phyloP scores from a whole-genome alignment of 2,113 vertebrate species.

The Chrysochloris asiatica region DNA sequence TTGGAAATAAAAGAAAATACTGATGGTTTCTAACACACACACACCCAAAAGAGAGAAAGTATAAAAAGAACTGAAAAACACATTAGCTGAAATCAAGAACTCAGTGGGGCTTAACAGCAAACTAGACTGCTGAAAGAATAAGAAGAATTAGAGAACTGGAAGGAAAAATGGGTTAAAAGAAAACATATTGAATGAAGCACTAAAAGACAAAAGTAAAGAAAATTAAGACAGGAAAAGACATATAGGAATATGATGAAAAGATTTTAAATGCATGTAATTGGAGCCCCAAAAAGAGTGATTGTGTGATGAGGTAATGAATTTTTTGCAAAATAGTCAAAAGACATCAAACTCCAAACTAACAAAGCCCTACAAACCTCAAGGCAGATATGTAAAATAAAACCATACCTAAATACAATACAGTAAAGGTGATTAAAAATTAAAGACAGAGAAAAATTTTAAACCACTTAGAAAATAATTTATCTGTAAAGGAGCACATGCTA shows the following conservation, averaged over 20 bases:
- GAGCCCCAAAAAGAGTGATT: not conserved
- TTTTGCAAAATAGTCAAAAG: not conserved
- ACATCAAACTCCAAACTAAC: not conserved
- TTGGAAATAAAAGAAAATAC: slow-evolving; percentile 6
- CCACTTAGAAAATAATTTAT: not conserved
- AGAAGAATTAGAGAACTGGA: not conserved
- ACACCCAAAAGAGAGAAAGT: no score
- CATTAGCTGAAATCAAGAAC: slow-evolving; percentile 1
- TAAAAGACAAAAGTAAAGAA: not conserved
- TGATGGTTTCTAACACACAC: no score
- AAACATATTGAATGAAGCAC: not conserved
- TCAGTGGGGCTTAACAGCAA: not conserved
- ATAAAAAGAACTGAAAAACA: no score
- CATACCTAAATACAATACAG: not conserved
- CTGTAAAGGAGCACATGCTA: not conserved
- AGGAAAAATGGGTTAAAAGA: not conserved
- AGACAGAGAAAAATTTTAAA: not conserved
- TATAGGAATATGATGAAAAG: not conserved
- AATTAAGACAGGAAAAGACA: not conserved
- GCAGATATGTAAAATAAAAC: not conserved
- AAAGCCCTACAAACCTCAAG: not conserved
- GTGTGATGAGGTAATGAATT: not conserved
- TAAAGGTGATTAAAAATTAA: not conserved
- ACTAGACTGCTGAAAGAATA: not conserved
- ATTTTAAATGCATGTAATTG: not conserved